Percentiles rank a stretch among this genome's conserved stretches.
Evolutionary conservation across 2,888 invertebrate genomes (phyloP).

Genomic region (Hypsopygia costalis): DNA sequence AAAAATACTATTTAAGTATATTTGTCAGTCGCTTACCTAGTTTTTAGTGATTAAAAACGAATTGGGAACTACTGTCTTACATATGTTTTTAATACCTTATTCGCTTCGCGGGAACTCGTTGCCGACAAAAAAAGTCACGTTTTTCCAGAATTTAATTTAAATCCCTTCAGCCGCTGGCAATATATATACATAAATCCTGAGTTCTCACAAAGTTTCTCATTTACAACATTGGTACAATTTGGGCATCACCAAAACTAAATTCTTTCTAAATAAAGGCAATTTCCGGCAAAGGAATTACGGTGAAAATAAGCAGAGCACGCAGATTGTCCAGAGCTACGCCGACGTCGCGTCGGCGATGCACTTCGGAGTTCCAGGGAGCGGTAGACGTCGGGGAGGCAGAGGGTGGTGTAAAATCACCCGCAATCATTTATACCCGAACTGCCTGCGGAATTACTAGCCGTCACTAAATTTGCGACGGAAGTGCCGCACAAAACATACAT

Average conservation of each 20-base stretch:
- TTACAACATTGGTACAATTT: too few relatives aligned
- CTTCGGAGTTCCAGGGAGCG: slow-evolving; percentile 54
- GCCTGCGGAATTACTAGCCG: slow-evolving; percentile 76
- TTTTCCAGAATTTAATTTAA: too few relatives aligned
- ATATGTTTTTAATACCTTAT: too few relatives aligned
- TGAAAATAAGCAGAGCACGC: slow-evolving; percentile 80
- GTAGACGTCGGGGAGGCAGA: slow-evolving; percentile 45
- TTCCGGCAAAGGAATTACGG: slow-evolving; percentile 77
- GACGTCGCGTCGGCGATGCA: slow-evolving; percentile 74
- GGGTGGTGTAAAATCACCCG: slow-evolving; percentile 78
- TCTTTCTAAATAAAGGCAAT: slow-evolving; percentile 76
- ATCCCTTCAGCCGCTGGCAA: too few relatives aligned
- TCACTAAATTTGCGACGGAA: slow-evolving; percentile 61
- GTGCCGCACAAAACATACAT: slow-evolving; percentile 31
- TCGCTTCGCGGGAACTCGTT: too few relatives aligned
- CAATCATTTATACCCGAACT: slow-evolving; percentile 80
- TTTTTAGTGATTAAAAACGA: too few relatives aligned
- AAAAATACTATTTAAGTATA: too few relatives aligned
- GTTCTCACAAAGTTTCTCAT: too few relatives aligned
- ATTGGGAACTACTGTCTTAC: too few relatives aligned
- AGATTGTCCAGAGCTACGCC: slow-evolving; percentile 78
- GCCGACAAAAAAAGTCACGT: too few relatives aligned
- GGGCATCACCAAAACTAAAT: slow-evolving; percentile 50
- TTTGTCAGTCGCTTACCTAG: too few relatives aligned
- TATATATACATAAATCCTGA: too few relatives aligned